Evolutionary conservation across 1,140 invertebrate genomes (phyloP).

Genomic region (Nomia melanderi): DNA sequence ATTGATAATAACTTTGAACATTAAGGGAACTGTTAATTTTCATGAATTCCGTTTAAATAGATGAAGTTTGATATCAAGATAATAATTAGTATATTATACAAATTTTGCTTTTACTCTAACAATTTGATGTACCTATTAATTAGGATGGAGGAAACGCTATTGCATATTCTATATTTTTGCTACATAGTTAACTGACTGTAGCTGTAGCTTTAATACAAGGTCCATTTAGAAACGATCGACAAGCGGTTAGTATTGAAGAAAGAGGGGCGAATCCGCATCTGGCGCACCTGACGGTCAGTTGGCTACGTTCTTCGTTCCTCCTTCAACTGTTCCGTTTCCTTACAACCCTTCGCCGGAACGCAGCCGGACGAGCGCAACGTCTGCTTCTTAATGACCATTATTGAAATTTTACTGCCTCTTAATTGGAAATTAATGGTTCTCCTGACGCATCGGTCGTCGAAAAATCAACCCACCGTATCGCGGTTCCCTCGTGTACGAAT

Average conservation of each 20-base stretch:
- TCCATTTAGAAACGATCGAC: slow-evolving; percentile 74
- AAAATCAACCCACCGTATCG: not conserved
- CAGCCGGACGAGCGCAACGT: slow-evolving; percentile 73
- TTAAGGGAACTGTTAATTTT: too few species aligned
- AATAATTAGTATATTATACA: too few species aligned
- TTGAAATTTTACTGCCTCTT: slow-evolving; percentile 81
- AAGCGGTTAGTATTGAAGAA: slow-evolving; percentile 78
- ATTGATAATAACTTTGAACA: too few species aligned
- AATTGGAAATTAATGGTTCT: slow-evolving; percentile 80
- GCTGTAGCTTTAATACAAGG: slow-evolving; percentile 36
- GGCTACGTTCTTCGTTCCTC: slow-evolving; percentile 59
- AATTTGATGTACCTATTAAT: too few species aligned
- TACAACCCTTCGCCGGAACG: slow-evolving; percentile 67
- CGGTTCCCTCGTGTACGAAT: not conserved
- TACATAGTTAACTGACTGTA: not conserved
- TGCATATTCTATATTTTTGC: too few species aligned
- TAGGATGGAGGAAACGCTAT: too few species aligned
- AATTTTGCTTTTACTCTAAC: too few species aligned
- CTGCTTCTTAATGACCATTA: slow-evolving; percentile 80
- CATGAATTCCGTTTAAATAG: too few species aligned
- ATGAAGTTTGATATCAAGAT: too few species aligned
- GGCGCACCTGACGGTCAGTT: slow-evolving; percentile 78
- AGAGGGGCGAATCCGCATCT: slow-evolving; percentile 74
- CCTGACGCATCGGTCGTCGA: not conserved
- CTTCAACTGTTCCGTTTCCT: slow-evolving; percentile 40